These are phyloP conservation scores for Athripsodes cinereus DNA, from an alignment of 2,888 invertebrate genomes.

Conservation along the genomic window DNA sequence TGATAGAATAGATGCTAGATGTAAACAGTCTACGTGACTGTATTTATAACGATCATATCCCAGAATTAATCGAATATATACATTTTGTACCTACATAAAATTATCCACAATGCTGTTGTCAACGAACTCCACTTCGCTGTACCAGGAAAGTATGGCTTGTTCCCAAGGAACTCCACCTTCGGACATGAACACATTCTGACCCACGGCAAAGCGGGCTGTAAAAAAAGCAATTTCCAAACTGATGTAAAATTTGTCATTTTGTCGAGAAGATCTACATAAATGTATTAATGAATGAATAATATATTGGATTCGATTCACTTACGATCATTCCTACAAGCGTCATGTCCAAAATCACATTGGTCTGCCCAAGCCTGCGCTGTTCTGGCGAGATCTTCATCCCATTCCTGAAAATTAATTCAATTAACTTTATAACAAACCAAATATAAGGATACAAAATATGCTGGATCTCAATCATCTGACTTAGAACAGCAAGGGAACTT, in stretches of 20 bases:
- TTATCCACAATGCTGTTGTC: conserved; percentile 27
- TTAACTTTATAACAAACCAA: background rate
- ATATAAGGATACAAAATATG: too few species aligned
- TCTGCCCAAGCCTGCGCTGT: conserved; percentile 42
- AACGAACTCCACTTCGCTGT: conserved; percentile 35
- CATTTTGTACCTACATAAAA: conserved; percentile 28
- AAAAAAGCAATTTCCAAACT: background rate
- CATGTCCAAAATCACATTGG: conserved; percentile 38
- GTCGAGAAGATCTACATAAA: background rate
- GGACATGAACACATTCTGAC: conserved; percentile 37
- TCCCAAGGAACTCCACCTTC: conserved; percentile 26
- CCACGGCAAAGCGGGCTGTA: conserved; percentile 37
- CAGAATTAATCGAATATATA: background rate
- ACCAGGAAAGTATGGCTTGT: conserved; percentile 33
- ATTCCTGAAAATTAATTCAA: conserved; percentile 28
- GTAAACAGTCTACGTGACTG: too few species aligned
- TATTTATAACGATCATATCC: too few species aligned
- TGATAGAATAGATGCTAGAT: too few species aligned
- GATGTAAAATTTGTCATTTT: background rate
- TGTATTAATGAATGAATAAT: background rate
- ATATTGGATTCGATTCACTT: conserved; percentile 25
- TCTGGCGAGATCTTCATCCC: conserved; percentile 39
- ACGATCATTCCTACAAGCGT: conserved; percentile 37
- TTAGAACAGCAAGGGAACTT: too few species aligned
- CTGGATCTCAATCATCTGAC: too few species aligned